Conservation (phyloP, 2,888 invertebrate genomes). For the Myathropa florea region DNA sequence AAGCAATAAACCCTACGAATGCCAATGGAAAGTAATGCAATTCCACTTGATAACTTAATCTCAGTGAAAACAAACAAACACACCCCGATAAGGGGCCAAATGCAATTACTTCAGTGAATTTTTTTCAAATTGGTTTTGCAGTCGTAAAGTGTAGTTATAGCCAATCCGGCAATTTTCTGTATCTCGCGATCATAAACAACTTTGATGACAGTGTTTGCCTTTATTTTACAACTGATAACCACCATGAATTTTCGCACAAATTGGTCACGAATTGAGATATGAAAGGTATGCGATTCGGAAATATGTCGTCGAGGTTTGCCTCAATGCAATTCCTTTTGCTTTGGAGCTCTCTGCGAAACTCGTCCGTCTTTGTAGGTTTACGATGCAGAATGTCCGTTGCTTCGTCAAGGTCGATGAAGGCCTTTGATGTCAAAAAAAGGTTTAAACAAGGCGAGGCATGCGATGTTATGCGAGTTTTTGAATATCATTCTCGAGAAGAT, state of each 20-base stretch:
- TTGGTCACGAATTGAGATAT: too few relatives aligned
- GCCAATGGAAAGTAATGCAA: not conserved
- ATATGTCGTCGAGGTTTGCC: too few relatives aligned
- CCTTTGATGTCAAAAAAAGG: too few relatives aligned
- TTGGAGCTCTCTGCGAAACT: too few relatives aligned
- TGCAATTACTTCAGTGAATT: not conserved
- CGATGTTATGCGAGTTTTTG: too few relatives aligned
- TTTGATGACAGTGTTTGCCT: not conserved
- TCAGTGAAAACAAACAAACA: not conserved
- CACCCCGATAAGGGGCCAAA: not conserved
- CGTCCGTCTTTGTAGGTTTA: too few relatives aligned
- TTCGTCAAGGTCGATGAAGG: too few relatives aligned
- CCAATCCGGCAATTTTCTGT: not conserved
- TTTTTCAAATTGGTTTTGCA: not conserved
- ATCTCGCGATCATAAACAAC: constrained; percentile 1
- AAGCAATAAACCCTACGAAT: not conserved
- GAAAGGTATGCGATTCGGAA: not conserved
- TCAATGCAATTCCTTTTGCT: too few relatives aligned
- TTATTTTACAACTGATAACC: not conserved
- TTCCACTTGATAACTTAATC: constrained; percentile 1
- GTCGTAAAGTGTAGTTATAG: constrained; percentile 2
- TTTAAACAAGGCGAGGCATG: too few relatives aligned
- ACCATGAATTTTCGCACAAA: not conserved
- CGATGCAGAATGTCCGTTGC: too few relatives aligned
- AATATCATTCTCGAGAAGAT: too few relatives aligned